Percentiles rank a stretch among this genome's conserved stretches.
phyloP scores from a whole-genome alignment of 2,113 vertebrate species.

The Myanophis thanlyinensis region DNA sequence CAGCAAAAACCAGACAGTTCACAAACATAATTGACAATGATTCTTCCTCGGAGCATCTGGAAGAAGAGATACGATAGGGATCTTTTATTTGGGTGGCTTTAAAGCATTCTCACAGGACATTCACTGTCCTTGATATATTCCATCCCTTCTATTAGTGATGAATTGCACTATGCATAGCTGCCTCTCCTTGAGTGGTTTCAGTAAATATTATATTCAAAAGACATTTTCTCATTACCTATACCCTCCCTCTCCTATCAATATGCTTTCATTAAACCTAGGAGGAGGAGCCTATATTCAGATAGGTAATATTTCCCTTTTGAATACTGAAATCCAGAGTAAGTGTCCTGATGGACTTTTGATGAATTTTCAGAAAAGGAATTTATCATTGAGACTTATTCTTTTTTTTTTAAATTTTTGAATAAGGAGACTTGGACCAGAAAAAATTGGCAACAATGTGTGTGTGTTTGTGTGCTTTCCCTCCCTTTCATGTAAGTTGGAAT shows the following conservation, averaged over 20 bases:
- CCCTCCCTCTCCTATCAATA: neutral
- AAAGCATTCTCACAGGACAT: neutral
- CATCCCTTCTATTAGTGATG: slow-evolving; percentile 12
- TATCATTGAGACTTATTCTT: neutral
- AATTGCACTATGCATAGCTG: neutral
- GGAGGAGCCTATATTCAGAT: neutral
- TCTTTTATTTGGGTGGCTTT: slow-evolving; percentile 14
- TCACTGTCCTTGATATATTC: slow-evolving; percentile 27
- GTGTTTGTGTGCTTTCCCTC: neutral
- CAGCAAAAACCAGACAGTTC: neutral
- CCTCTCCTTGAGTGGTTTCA: slow-evolving; percentile 12
- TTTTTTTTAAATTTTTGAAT: neutral
- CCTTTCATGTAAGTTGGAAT: neutral
- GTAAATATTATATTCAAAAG: slow-evolving; percentile 27
- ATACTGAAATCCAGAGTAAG: neutral
- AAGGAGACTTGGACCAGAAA: neutral
- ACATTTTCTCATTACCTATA: neutral
- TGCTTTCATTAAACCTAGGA: slow-evolving; percentile 10
- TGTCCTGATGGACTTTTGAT: neutral
- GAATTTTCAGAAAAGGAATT: neutral
- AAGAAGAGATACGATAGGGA: neutral
- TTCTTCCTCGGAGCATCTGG: slow-evolving; percentile 23
- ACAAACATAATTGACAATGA: neutral
- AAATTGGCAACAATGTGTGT: neutral
- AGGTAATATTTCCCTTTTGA: neutral